Evolutionary conservation across 1,140 invertebrate species (phyloP), one percentile per base, ranked within the genome.

Genomic region (Drosophila micromelanica): DNA sequence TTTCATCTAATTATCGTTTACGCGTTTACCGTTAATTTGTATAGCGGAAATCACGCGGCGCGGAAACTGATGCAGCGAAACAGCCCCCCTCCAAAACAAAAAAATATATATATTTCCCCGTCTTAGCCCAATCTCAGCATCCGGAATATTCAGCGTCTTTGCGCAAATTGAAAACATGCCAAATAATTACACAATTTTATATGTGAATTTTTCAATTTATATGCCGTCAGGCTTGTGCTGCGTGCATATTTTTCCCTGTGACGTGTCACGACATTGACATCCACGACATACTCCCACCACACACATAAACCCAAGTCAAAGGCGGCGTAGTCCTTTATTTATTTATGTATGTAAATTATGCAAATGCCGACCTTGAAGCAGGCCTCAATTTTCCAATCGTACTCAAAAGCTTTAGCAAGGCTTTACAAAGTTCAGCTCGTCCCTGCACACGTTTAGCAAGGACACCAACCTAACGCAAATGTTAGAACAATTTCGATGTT

Each of bases 161-260:
- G 67, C 72, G 72, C 38, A 87, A 89, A 87, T 89, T 87, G 82
- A 87, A 86, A 78, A 76, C 81, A 89, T 87, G 82, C 64, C 60
- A 87, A 67, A 89, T 87, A 87, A 87, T 87, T 87, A 86, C 79
- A 86, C 65, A 87, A 81, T 86, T 86, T 86, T 87, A 42, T 48
- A 86, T 86, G 84, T 70, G 84, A 87, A 89, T 89, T 87, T 86
- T 87, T 87, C 82, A 87, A 87, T 87, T 89, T 87, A 87, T 87
- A 87, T 87, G 84, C 82, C 82, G 82, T 87, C 82, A 89, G 80
- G 73, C 85, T 86, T 86, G 75, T 60, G 49, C 74, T 65, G 78
- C 75, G 64, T 78, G 78, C 78, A 86, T 77, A 86, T 84, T 68
- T 56, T 30, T 51, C 27, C 5, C 17, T 17, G 32, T 62, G 57